Evolutionary conservation across 1,140 invertebrate species (phyloP).

Genomic region (Drosophila elegans): DNA sequence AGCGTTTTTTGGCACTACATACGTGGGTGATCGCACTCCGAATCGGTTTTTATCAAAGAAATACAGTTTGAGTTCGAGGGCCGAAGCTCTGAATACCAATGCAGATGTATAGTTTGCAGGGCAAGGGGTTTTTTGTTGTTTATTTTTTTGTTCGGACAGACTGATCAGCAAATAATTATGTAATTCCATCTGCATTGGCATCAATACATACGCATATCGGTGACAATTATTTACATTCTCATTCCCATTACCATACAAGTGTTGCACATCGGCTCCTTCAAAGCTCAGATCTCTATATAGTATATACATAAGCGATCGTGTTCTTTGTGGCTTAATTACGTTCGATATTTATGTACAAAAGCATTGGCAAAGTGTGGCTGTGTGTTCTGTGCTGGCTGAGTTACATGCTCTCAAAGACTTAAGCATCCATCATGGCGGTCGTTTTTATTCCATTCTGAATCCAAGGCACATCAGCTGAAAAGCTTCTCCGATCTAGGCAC

Average conservation of each 20-base stretch:
- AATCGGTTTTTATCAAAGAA: slow-evolving; percentile 16
- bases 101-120: not conserved
- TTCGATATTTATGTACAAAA: slow-evolving; percentile 57
- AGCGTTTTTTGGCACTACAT: slow-evolving; percentile 42
- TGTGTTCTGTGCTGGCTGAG: slow-evolving; percentile 35
- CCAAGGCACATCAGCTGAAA: slow-evolving; percentile 29
- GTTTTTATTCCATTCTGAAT: slow-evolving; percentile 65
- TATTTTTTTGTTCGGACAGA: not conserved
- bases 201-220: slow-evolving; percentile 56
- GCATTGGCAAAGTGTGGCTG: slow-evolving; percentile 16
- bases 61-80: not conserved
- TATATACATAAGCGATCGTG: slow-evolving; percentile 12
- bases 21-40: slow-evolving; percentile 3
- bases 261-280: slow-evolving; percentile 16
- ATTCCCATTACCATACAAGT: slow-evolving; percentile 49
- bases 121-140: not conserved
- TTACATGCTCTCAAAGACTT: slow-evolving; percentile 35
- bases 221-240: slow-evolving; percentile 59
- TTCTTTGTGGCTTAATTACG: slow-evolving; percentile 1
- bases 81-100: slow-evolving; percentile 4
- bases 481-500: not conserved
- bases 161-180: not conserved
- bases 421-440: slow-evolving; percentile 12
- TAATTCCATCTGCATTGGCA: slow-evolving; percentile 15
- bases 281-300: slow-evolving; percentile 11